Percentiles rank a stretch among this genome's conserved stretches.
These are phyloP conservation scores for Timema podura DNA, from an alignment of 2,888 invertebrate genomes.

Conservation along the genomic window DNA sequence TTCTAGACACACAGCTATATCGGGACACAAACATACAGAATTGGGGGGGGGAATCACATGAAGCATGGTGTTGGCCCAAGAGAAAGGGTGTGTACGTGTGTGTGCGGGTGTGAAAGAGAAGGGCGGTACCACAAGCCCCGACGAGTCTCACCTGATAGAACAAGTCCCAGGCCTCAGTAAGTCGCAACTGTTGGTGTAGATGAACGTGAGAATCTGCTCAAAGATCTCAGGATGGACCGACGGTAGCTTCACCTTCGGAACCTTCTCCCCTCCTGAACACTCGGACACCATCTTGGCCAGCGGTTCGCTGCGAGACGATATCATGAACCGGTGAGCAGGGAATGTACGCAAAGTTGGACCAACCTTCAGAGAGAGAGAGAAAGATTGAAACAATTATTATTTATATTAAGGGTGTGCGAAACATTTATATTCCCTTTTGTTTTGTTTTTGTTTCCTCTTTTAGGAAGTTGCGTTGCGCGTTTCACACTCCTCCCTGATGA, in stretches of 20 bases:
- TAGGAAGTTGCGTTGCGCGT: no score
- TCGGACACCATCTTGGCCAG: slow-evolving; percentile 55
- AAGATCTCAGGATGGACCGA: slow-evolving; percentile 63
- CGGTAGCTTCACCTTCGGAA: slow-evolving; percentile 48
- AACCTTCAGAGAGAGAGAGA: not conserved
- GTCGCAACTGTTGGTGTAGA: slow-evolving; percentile 67
- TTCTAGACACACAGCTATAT: no score
- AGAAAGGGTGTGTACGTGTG: no score
- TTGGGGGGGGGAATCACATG: no score
- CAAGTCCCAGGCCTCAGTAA: slow-evolving; percentile 53
- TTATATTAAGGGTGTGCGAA: not conserved
- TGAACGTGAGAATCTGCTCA: slow-evolving; percentile 61
- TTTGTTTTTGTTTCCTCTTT: not conserved
- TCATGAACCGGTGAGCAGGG: slow-evolving; percentile 69
- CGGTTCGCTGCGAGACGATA: slow-evolving; percentile 60
- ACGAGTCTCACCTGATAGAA: slow-evolving; percentile 33
- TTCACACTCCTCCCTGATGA: no score
- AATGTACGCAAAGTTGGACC: slow-evolving; percentile 41
- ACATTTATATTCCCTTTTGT: not conserved
- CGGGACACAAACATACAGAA: no score
- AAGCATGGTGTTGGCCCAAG: no score
- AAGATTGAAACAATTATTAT: no score
- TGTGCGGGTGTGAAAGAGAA: no score
- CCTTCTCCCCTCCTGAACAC: slow-evolving; percentile 32
- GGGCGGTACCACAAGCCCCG: not conserved